Conservation (phyloP, 1,140 invertebrate species). For the Cydia pomonella region DNA sequence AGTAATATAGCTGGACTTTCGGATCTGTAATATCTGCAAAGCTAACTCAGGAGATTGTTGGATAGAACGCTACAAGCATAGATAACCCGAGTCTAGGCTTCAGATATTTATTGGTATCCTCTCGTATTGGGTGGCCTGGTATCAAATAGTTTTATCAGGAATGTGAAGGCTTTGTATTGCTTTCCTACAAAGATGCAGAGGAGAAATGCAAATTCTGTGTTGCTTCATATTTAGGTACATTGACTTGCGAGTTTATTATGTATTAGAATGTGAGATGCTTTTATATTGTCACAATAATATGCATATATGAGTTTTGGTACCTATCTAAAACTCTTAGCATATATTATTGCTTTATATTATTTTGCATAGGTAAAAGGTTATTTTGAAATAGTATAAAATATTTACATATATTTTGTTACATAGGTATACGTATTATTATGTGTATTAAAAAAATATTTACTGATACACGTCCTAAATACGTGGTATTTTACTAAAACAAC, state of each 20-base stretch:
- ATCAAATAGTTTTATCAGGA: slow-evolving; percentile 26
- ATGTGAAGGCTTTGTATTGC: slow-evolving; percentile 31
- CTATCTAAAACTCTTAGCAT: too few relatives aligned
- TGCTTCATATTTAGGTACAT: background rate
- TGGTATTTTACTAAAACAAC: too few relatives aligned
- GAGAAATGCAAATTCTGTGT: slow-evolving; percentile 24
- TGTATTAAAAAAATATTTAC: too few relatives aligned
- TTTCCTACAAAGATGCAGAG: slow-evolving; percentile 24
- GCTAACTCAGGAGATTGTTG: slow-evolving; percentile 36
- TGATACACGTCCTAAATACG: too few relatives aligned
- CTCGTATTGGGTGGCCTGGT: slow-evolving; percentile 48
- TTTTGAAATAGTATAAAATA: too few relatives aligned
- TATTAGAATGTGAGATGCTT: background rate
- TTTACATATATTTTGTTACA: too few relatives aligned
- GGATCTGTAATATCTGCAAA: slow-evolving; percentile 21
- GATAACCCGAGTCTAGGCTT: slow-evolving; percentile 43
- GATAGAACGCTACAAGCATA: slow-evolving; percentile 48
- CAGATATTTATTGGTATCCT: slow-evolving; percentile 44
- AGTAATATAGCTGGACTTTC: slow-evolving; percentile 11
- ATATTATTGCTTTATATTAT: too few relatives aligned
- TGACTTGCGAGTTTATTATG: background rate
- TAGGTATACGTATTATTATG: too few relatives aligned
- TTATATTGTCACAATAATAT: too few relatives aligned
- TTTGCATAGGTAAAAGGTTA: too few relatives aligned
- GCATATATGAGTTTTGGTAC: too few relatives aligned